phyloP scores from a whole-genome alignment of 1,140 invertebrate genomes.

The Eupristina koningsbergeri region DNA sequence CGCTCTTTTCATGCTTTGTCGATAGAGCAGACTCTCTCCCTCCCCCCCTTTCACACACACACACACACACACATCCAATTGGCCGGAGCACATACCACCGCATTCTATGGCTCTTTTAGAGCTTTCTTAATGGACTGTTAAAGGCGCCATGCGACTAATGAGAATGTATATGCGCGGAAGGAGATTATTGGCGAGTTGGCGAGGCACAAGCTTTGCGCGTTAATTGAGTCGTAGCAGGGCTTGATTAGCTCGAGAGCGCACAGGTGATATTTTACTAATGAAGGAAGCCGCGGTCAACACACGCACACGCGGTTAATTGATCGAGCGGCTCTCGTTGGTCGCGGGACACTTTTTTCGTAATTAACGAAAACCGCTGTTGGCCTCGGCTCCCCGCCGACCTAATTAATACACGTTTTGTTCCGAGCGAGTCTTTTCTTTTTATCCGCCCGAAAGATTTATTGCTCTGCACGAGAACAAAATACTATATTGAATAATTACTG shows the following conservation, averaged over 20 bases:
- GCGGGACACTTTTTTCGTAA: slow-evolving; percentile 2
- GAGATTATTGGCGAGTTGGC: background rate
- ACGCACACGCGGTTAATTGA: slow-evolving; percentile 11
- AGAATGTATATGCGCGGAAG: slow-evolving; percentile 29
- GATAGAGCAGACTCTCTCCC: too few relatives aligned
- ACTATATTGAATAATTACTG: slow-evolving; percentile 13
- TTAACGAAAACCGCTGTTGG: slow-evolving; percentile 2
- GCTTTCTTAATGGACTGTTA: slow-evolving; percentile 35
- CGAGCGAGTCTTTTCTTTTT: background rate
- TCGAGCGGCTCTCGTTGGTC: background rate
- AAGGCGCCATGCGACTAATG: slow-evolving; percentile 42
- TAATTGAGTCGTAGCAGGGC: slow-evolving; percentile 36
- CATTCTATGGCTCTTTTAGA: slow-evolving; percentile 21
- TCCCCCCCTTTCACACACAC: background rate
- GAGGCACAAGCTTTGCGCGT: background rate
- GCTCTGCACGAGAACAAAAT: slow-evolving; percentile 5
- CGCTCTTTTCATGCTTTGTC: too few relatives aligned
- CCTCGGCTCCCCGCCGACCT: background rate
- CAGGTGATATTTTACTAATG: slow-evolving; percentile 42
- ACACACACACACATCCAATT: background rate
- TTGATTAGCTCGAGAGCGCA: background rate
- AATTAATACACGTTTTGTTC: slow-evolving; percentile 11
- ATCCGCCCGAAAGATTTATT: slow-evolving; percentile 4
- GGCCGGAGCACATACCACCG: background rate
- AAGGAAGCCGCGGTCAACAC: background rate